Conservation (phyloP, 2,797 vertebrate genomes). For the Graptemys geographica region DNA sequence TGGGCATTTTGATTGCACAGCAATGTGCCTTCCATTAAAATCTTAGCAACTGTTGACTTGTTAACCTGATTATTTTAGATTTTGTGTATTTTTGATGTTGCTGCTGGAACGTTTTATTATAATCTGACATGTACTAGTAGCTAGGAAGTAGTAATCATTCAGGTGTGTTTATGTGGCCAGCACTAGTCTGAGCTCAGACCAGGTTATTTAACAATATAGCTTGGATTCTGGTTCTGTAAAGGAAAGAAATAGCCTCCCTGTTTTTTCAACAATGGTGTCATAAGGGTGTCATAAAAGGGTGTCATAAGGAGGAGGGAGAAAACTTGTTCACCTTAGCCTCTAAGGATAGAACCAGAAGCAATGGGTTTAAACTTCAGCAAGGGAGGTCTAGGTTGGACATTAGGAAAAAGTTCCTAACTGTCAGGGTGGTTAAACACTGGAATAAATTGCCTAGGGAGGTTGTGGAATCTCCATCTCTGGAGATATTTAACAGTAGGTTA, state of each 20-base stretch:
- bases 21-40: neutral
- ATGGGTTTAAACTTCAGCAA: no score
- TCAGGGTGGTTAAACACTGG: no score
- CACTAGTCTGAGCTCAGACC: neutral
- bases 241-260: neutral
- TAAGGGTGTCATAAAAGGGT: no score
- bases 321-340: no score
- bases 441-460: no score
- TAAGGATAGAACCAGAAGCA: no score
- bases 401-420: no score
- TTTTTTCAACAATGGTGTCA: neutral
- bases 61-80: neutral
- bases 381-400: no score
- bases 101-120: neutral
- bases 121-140: neutral
- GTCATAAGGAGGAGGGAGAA: no score
- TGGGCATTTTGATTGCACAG: neutral
- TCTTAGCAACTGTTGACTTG: neutral
- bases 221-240: neutral
- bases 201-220: neutral
- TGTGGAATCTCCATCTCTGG: no score
- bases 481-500: no score
- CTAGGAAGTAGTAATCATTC: rapidly evolving
- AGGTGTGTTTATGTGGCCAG: neutral
- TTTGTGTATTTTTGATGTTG: neutral